These are phyloP conservation scores for Drosophila nasuta DNA, from an alignment of 1,140 invertebrate species.

Conservation along the genomic window DNA sequence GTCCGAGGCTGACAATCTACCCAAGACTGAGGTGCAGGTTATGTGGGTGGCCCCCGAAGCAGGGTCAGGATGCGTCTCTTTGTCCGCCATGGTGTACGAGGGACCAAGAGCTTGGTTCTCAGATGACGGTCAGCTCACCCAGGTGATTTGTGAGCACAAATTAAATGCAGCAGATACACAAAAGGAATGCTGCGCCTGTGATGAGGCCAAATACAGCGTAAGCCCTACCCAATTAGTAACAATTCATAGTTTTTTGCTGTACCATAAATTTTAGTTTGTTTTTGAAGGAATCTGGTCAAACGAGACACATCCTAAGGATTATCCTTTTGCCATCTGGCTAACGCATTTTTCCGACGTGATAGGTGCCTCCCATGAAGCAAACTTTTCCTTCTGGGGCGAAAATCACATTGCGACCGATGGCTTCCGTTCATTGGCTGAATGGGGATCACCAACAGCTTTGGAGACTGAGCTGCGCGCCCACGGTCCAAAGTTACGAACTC, in stretches of 20 bases:
- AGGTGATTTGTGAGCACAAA: constrained; percentile 91
- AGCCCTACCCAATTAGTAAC: constrained; percentile 57
- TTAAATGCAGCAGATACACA: constrained; percentile 85
- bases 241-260: not conserved
- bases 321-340: constrained; percentile 94
- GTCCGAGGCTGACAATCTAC: constrained; percentile 90
- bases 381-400: constrained; percentile 97
- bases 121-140: constrained; percentile 93
- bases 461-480: constrained; percentile 95
- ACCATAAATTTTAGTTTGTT: constrained; percentile 87
- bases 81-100: constrained; percentile 95
- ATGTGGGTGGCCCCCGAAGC: constrained; percentile 95
- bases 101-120: constrained; percentile 93
- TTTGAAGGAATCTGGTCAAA: constrained; percentile 99
- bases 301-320: constrained; percentile 98
- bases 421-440: constrained; percentile 89
- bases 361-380: constrained; percentile 95
- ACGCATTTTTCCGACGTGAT: constrained; percentile 99
- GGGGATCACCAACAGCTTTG: constrained; percentile 94
- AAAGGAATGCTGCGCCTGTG: constrained; percentile 93
- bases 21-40: constrained; percentile 94
- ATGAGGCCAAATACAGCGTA: constrained; percentile 95
- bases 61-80: constrained; percentile 93
- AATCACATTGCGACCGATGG: constrained; percentile 96
- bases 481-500: constrained; percentile 92